These are phyloP conservation scores for Pristiophorus japonicus DNA, from an alignment of 2,113 vertebrate species.

Conservation along the genomic window DNA sequence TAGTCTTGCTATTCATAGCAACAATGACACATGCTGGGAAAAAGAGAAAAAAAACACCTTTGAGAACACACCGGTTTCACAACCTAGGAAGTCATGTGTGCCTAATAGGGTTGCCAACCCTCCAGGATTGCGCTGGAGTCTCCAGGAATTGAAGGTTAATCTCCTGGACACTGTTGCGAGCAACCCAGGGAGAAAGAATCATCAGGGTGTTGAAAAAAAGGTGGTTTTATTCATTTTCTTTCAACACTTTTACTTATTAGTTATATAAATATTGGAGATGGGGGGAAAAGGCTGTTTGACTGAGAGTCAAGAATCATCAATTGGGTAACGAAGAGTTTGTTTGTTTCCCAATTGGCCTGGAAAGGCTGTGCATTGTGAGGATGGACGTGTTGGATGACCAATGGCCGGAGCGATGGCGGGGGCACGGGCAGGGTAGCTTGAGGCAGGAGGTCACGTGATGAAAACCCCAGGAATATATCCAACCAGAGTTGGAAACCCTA, in stretches of 20 bases:
- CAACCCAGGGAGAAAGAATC: neutral
- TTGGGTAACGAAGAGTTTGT: neutral
- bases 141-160: neutral
- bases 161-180: neutral
- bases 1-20: constrained; percentile 20
- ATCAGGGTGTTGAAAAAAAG: neutral
- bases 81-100: neutral
- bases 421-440: neutral
- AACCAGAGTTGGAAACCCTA: neutral
- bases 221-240: neutral
- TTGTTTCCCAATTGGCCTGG: neutral
- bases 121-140: neutral
- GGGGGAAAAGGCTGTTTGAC: neutral
- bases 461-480: neutral
- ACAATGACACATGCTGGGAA: neutral
- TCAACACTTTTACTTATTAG: neutral
- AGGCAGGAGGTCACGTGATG: too few relatives aligned
- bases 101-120: neutral
- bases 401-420: too few relatives aligned
- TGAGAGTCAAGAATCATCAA: neutral
- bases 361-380: neutral
- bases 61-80: neutral
- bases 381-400: neutral
- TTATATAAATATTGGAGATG: neutral
- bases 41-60: neutral